These are phyloP conservation scores for Typhlichthys eigenmanni DNA, from an alignment of 2,797 vertebrate genomes.

Conservation along the genomic window DNA sequence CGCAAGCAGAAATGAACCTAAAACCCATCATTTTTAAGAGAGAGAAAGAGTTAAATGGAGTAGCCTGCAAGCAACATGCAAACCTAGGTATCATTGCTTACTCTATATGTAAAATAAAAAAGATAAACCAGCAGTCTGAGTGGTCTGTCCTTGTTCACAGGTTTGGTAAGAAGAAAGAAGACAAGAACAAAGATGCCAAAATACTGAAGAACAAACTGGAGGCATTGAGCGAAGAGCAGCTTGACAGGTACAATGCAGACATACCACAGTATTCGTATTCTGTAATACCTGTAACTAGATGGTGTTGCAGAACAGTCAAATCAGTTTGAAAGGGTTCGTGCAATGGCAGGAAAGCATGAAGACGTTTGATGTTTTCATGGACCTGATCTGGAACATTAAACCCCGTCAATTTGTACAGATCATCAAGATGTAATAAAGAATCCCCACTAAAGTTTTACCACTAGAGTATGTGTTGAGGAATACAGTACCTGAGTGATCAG, in stretches of 20 bases:
- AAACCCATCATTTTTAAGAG: no score
- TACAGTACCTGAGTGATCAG: no score
- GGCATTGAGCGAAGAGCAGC: constrained; percentile 83
- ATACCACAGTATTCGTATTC: constrained; percentile 56
- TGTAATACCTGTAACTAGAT: background rate
- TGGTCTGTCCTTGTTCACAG: constrained; percentile 63
- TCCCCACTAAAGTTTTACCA: no score
- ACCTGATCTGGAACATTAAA: constrained; percentile 11
- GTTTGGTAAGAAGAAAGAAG: constrained; percentile 94
- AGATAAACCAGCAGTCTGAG: background rate
- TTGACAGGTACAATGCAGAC: constrained; percentile 76
- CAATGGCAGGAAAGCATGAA: background rate
- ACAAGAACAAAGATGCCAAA: constrained; percentile 80
- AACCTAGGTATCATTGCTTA: background rate
- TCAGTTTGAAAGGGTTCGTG: background rate
- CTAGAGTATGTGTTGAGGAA: no score
- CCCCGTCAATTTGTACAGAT: no score
- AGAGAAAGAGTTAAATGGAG: no score
- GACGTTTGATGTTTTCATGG: background rate
- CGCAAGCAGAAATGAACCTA: no score
- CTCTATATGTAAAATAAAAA: background rate
- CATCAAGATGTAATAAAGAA: no score
- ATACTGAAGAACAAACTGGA: constrained; percentile 73
- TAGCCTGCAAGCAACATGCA: no score
- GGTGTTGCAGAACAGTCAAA: background rate